phyloP scores from a whole-genome alignment of 2,888 invertebrate species.

The Ennomos quercinarius region DNA sequence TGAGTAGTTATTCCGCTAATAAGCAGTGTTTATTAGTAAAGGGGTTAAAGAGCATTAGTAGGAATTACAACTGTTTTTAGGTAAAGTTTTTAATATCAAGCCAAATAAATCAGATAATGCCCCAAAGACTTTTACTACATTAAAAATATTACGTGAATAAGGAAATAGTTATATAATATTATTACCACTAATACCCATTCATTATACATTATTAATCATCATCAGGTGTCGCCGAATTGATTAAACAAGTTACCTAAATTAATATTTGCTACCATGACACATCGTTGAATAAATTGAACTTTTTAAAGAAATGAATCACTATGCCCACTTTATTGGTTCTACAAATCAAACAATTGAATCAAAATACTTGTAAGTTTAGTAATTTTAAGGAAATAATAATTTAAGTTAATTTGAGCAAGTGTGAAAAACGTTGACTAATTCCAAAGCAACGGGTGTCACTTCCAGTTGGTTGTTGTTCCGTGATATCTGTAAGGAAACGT shows the following conservation, averaged over 20 bases:
- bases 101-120: no score
- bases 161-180: neutral
- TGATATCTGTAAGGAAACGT: conserved; percentile 7
- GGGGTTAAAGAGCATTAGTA: no score
- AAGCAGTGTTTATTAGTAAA: no score
- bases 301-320: conserved; percentile 17
- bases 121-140: no score
- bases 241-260: conserved; percentile 9
- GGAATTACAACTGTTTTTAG: no score
- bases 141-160: no score
- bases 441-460: conserved; percentile 19
- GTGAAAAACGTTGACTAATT: conserved; percentile 21
- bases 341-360: conserved; percentile 21
- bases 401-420: conserved; percentile 28
- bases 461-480: conserved; percentile 18
- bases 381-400: conserved; percentile 13
- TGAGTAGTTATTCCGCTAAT: no score
- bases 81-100: no score
- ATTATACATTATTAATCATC: conserved; percentile 14
- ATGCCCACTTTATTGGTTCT: conserved; percentile 1
- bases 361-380: conserved; percentile 3
- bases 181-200: neutral
- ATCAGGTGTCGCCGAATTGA: conserved; percentile 16
- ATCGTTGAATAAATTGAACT: conserved; percentile 7
- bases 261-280: conserved; percentile 6